These are phyloP conservation scores for Mormyrops boulengeri DNA, from an alignment of 2,797 vertebrate genomes.

Conservation along the genomic window DNA sequence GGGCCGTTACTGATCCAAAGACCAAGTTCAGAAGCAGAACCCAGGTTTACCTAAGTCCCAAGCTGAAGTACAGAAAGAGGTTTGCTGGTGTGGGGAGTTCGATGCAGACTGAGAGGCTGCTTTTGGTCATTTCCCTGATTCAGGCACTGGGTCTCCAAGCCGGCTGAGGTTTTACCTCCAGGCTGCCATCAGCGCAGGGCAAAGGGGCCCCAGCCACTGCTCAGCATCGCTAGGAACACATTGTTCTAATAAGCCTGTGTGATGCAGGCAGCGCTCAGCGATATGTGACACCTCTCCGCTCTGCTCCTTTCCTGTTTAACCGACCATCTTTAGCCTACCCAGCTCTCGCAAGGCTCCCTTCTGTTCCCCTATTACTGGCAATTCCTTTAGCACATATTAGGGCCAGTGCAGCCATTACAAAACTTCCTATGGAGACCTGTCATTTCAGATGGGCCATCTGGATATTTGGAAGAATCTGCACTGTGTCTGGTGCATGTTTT, in stretches of 20 bases:
- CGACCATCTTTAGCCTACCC: background rate
- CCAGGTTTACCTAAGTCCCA: background rate
- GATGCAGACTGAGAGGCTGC: background rate
- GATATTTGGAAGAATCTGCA: background rate
- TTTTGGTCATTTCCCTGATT: background rate
- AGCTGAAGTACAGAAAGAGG: background rate
- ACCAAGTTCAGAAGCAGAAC: background rate
- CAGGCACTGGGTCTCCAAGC: background rate
- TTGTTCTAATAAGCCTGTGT: slow-evolving; percentile 5
- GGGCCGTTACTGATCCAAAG: background rate
- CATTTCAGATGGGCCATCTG: background rate
- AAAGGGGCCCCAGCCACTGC: background rate
- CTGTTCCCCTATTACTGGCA: background rate
- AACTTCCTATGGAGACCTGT: background rate
- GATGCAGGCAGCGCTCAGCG: background rate
- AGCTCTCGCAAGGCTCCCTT: background rate
- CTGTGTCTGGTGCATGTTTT: background rate
- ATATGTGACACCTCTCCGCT: background rate
- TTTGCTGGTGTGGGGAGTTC: background rate
- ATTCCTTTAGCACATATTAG: background rate
- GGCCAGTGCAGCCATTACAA: background rate
- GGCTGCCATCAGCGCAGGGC: background rate
- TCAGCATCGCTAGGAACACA: background rate
- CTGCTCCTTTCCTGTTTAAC: background rate
- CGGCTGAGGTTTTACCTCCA: background rate